Conservation (phyloP, 2,888 invertebrate genomes). For the Cancer borealis region DNA sequence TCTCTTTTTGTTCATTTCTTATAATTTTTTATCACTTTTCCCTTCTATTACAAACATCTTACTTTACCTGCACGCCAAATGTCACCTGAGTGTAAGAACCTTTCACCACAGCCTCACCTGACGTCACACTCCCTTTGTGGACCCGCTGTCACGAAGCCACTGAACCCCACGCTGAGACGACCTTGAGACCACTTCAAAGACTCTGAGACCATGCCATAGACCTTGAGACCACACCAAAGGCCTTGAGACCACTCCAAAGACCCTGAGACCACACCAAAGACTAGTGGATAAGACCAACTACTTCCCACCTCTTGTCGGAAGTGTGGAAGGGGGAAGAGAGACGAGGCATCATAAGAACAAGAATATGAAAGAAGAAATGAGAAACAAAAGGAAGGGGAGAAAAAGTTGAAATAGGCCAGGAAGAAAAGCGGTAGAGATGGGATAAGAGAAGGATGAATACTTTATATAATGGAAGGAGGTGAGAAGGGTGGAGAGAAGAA, state of each 20-base stretch:
- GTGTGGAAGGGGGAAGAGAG: neutral
- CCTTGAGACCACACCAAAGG: too few species aligned
- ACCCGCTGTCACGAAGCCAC: neutral
- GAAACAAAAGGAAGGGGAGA: neutral
- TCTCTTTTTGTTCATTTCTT: too few species aligned
- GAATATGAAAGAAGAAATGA: neutral
- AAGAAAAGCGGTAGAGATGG: neutral
- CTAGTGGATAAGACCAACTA: neutral
- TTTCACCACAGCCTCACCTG: conserved; percentile 18
- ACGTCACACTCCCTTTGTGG: neutral
- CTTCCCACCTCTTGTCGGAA: too few species aligned
- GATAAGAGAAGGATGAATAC: neutral
- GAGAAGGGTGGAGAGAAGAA: conserved; percentile 22
- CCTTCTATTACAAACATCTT: neutral
- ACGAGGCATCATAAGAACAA: neutral
- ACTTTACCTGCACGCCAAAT: neutral
- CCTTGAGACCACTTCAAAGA: neutral
- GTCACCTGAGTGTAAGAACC: neutral
- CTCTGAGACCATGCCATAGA: too few species aligned
- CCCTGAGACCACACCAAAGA: too few species aligned
- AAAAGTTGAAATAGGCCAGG: neutral
- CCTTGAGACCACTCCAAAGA: neutral
- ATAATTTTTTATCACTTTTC: neutral
- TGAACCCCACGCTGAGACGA: neutral
- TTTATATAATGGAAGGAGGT: neutral